Percentiles rank a stretch among this genome's conserved stretches.
These are phyloP conservation scores for Amyelois transitella DNA, from an alignment of 1,140 invertebrate species.

Conservation along the genomic window DNA sequence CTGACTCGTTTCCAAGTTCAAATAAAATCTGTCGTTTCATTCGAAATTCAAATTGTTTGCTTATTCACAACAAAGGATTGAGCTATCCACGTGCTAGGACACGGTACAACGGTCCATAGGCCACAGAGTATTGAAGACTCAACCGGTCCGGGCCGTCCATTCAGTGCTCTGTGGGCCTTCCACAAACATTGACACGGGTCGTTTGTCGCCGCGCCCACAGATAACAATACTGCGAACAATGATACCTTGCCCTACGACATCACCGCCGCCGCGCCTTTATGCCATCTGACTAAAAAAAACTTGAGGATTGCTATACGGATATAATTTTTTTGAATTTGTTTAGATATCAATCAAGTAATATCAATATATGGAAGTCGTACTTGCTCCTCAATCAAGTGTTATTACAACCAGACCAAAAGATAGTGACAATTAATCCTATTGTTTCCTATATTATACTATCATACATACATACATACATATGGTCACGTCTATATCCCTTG, in stretches of 20 bases:
- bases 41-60: constrained; percentile 4
- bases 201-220: constrained; percentile 43
- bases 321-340: neutral
- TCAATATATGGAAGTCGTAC: no score
- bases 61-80: constrained; percentile 20
- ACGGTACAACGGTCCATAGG: neutral
- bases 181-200: constrained; percentile 45
- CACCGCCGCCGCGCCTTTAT: neutral
- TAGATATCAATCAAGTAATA: no score
- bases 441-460: no score
- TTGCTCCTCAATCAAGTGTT: no score
- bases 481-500: no score
- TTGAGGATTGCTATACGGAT: neutral
- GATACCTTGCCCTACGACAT: constrained; percentile 12
- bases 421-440: no score
- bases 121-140: no score
- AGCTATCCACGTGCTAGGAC: constrained; percentile 36
- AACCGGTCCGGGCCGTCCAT: no score
- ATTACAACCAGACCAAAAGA: no score
- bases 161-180: no score
- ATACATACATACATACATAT: no score
- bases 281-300: neutral
- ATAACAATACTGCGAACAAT: constrained; percentile 48
- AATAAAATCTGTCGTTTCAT: neutral
- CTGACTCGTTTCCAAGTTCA: no score